Percentiles rank a stretch among this genome's conserved stretches.
phyloP scores from a whole-genome alignment of 2,797 vertebrate species.

The Pyrocephalus nanus region DNA sequence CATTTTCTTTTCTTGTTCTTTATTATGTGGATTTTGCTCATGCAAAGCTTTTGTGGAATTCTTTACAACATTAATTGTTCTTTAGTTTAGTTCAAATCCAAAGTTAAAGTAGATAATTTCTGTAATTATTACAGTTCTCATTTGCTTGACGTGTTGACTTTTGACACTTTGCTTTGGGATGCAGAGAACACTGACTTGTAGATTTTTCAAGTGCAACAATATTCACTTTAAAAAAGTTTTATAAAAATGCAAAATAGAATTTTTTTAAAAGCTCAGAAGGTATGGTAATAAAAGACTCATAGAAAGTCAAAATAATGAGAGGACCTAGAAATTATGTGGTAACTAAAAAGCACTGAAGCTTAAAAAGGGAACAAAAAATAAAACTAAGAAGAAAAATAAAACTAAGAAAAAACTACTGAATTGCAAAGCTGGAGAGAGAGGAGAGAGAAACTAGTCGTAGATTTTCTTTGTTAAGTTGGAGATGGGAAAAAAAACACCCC shows the following conservation, averaged over 20 bases:
- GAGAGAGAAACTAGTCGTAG: background rate
- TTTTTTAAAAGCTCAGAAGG: background rate
- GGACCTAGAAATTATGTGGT: background rate
- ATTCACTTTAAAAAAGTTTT: background rate
- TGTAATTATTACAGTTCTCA: background rate
- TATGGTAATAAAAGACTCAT: background rate
- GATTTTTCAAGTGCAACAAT: background rate
- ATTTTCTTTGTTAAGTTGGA: background rate
- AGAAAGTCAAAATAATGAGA: background rate
- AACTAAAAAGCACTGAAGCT: background rate
- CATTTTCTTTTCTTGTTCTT: background rate
- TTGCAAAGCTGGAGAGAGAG: background rate
- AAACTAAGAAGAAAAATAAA: background rate
- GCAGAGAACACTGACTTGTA: background rate
- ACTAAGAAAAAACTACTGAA: background rate
- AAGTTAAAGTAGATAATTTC: background rate
- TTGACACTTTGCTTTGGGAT: background rate
- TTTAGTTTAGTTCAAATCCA: background rate
- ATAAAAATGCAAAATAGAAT: background rate
- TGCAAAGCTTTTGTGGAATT: background rate
- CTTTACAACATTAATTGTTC: background rate
- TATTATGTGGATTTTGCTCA: background rate
- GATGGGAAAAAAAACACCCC: background rate
- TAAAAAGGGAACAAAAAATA: background rate
- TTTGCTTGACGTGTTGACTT: background rate